These are phyloP conservation scores for Threskiornis aethiopicus DNA, from an alignment of 2,797 vertebrate genomes.

Conservation along the genomic window DNA sequence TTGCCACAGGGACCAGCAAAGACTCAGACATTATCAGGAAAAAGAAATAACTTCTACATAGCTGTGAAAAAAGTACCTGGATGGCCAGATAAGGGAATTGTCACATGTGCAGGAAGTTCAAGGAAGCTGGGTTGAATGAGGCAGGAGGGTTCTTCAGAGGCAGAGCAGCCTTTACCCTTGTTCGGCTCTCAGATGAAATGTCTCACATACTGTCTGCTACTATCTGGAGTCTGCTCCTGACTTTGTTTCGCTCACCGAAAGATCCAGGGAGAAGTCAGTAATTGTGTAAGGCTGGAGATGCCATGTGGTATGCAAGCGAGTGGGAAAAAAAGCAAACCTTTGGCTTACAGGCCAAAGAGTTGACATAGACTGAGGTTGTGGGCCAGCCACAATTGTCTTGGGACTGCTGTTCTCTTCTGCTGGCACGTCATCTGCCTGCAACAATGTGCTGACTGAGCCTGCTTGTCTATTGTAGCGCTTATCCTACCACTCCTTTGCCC, in stretches of 20 bases:
- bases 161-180: not conserved
- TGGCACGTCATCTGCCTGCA: conserved; percentile 54
- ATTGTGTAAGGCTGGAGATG: conserved; percentile 30
- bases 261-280: not conserved
- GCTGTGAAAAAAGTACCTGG: not conserved
- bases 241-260: not conserved
- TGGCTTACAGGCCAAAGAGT: conserved; percentile 45
- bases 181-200: not conserved
- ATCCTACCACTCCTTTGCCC: conserved; percentile 38
- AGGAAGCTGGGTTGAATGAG: not conserved
- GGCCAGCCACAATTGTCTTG: conserved; percentile 59
- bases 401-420: conserved; percentile 51
- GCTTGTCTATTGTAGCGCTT: not conserved
- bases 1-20: not conserved
- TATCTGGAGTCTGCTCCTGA: not conserved
- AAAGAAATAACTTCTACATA: not conserved
- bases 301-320: conserved; percentile 15
- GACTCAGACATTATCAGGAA: not conserved
- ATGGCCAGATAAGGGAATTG: not conserved
- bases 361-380: conserved; percentile 49
- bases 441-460: conserved; percentile 60
- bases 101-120: not conserved
- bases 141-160: not conserved
- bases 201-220: not conserved
- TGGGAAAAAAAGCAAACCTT: conserved; percentile 51